These are phyloP conservation scores for Eulemur macaco DNA, from an alignment of 2,113 vertebrate genomes.

Conservation along the genomic window DNA sequence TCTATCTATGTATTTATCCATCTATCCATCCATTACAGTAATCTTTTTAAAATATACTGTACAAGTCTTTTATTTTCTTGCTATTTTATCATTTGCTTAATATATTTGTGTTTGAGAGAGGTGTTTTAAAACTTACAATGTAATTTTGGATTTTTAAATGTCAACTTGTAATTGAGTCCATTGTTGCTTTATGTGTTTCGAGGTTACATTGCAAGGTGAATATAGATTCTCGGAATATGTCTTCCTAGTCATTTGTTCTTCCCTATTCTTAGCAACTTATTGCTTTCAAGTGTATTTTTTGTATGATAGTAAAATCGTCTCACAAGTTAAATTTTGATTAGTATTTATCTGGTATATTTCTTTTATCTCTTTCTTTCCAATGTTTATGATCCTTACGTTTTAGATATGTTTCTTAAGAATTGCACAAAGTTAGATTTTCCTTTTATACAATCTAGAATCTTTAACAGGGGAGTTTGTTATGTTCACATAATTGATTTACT, in stretches of 20 bases:
- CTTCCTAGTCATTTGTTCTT: conserved; percentile 7
- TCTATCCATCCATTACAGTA: neutral
- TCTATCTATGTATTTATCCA: neutral
- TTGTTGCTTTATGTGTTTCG: neutral
- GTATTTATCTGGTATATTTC: neutral
- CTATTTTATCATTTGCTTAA: neutral
- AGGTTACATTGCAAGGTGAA: neutral
- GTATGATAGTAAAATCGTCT: neutral
- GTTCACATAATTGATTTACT: neutral
- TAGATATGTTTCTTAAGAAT: neutral
- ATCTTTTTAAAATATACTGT: neutral
- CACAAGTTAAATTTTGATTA: neutral
- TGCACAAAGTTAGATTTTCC: neutral
- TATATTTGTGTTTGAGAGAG: neutral
- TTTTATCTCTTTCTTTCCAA: neutral
- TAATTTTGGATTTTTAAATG: neutral
- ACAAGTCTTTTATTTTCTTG: neutral
- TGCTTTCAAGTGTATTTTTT: neutral
- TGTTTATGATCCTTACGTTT: neutral
- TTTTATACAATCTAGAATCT: neutral
- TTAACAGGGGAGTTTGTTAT: neutral
- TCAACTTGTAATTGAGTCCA: neutral
- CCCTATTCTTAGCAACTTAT: neutral
- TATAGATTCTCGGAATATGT: neutral
- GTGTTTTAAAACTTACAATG: neutral